Evolutionary conservation across 1,140 invertebrate genomes (phyloP).

Genomic region (Medauroidea extradentata): DNA sequence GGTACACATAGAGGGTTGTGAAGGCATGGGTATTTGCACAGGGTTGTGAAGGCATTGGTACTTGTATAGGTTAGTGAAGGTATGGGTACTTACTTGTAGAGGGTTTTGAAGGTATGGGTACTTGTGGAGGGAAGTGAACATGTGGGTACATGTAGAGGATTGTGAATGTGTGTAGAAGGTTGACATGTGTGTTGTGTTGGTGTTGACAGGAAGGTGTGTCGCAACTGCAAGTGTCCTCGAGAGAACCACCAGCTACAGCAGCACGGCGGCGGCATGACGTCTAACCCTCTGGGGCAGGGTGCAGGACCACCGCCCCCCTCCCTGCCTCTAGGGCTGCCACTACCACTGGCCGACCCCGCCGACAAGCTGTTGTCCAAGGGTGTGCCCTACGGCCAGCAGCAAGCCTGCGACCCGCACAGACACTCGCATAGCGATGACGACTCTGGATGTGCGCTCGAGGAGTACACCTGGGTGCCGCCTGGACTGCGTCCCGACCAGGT

Average conservation of each 20-base stretch:
- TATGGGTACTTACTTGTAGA: too few species aligned
- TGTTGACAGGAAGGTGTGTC: constrained; percentile 62
- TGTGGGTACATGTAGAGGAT: too few species aligned
- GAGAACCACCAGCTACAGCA: constrained; percentile 54
- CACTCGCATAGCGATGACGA: constrained; percentile 95
- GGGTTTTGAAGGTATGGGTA: too few species aligned
- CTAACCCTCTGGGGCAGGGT: constrained; percentile 24
- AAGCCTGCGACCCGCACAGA: constrained; percentile 61
- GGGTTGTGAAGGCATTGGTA: too few species aligned
- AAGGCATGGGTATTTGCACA: too few species aligned
- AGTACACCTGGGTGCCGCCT: constrained; percentile 97
- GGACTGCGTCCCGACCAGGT: constrained; percentile 95
- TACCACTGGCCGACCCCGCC: constrained; percentile 29
- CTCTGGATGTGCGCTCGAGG: constrained; percentile 93
- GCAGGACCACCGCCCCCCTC: constrained; percentile 34
- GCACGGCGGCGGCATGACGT: constrained; percentile 18
- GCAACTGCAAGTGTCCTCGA: constrained; percentile 63
- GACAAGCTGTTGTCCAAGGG: constrained; percentile 40
- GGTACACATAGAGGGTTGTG: too few species aligned
- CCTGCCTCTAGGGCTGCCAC: constrained; percentile 22
- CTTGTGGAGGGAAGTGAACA: too few species aligned
- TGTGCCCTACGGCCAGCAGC: constrained; percentile 25
- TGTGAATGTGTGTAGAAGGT: too few species aligned
- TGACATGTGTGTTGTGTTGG: too few species aligned
- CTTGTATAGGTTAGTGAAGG: too few species aligned